These are phyloP conservation scores for Chironomus tentans DNA, from an alignment of 2,888 invertebrate genomes.

Conservation along the genomic window DNA sequence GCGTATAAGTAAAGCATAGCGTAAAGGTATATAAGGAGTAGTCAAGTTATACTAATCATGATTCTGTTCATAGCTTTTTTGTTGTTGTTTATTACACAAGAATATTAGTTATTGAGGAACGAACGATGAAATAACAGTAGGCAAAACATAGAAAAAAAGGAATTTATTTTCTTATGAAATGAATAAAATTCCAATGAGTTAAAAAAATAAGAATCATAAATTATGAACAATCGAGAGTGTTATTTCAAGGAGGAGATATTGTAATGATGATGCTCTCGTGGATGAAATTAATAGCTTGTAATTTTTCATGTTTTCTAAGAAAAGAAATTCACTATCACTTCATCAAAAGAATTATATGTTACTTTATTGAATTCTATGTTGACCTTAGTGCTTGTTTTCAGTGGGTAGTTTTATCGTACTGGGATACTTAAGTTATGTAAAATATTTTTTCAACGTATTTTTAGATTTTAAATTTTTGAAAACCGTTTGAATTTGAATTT, in stretches of 20 bases:
- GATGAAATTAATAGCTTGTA: conserved; percentile 9
- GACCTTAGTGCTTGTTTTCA: too few species aligned
- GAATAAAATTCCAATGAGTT: background rate
- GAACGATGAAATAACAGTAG: background rate
- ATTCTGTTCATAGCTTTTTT: background rate
- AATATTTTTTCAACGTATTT: too few species aligned
- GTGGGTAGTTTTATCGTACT: too few species aligned
- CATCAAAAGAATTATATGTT: too few species aligned
- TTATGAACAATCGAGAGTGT: conserved; percentile 14
- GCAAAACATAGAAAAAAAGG: background rate
- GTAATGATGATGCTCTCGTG: conserved; percentile 10
- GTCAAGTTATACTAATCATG: background rate
- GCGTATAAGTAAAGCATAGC: too few species aligned
- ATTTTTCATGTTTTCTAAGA: background rate
- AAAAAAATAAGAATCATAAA: background rate
- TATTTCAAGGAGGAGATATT: conserved; percentile 3
- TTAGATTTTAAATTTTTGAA: too few species aligned
- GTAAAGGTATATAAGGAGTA: background rate
- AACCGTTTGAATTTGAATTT: too few species aligned
- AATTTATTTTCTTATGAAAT: background rate
- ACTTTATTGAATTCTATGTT: too few species aligned
- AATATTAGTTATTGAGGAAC: too few species aligned
- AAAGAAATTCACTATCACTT: background rate
- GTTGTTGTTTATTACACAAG: background rate
- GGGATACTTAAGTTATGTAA: too few species aligned